A percentile compares a stretch with the other conserved stretches of the same genome.
These are phyloP conservation scores for Gorsachius goisagi DNA, from an alignment of 2,113 vertebrate genomes.

Conservation along the genomic window DNA sequence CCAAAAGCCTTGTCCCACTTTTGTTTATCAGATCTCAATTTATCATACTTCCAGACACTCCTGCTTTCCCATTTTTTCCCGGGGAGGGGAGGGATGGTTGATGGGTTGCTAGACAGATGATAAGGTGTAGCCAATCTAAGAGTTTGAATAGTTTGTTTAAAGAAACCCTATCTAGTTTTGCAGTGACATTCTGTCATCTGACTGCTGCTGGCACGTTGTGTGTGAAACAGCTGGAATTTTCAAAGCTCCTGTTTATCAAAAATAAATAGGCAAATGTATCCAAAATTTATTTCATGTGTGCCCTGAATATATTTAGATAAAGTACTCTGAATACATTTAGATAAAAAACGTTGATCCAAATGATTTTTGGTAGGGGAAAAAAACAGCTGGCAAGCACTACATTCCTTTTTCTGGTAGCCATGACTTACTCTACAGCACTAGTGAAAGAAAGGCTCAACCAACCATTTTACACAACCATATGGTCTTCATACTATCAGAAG, in stretches of 20 bases:
- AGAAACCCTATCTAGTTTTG: background rate
- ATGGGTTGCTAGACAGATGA: background rate
- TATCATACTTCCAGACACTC: background rate
- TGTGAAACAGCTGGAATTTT: background rate
- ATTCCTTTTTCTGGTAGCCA: background rate
- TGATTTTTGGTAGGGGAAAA: background rate
- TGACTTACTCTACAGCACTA: background rate
- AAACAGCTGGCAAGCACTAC: background rate
- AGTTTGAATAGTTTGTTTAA: background rate
- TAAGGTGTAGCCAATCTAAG: background rate
- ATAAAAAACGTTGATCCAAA: background rate
- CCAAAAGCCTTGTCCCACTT: background rate
- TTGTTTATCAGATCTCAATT: background rate
- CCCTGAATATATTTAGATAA: background rate
- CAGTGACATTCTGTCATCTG: background rate
- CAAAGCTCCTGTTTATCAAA: background rate
- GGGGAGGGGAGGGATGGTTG: background rate
- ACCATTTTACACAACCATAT: background rate
- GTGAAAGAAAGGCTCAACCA: background rate
- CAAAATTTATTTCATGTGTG: background rate
- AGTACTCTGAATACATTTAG: background rate
- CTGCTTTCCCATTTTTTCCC: background rate
- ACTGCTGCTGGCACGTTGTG: fast-evolving
- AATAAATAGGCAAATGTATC: background rate
- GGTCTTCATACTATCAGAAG: background rate